phyloP scores from a whole-genome alignment of 2,113 vertebrate genomes.

The Pseudonaja textilis region DNA sequence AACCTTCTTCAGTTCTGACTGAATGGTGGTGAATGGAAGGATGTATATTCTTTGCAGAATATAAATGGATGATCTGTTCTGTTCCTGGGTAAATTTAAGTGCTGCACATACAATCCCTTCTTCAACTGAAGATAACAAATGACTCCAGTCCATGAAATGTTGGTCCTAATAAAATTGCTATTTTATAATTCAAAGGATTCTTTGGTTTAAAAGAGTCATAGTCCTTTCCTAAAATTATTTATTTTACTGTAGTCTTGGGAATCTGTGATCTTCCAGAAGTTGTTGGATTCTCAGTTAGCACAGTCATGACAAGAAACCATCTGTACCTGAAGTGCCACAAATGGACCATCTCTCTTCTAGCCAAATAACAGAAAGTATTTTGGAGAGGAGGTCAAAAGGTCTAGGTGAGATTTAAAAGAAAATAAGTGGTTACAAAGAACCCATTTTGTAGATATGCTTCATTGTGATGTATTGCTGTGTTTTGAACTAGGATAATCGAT shows the following conservation, averaged over 20 bases:
- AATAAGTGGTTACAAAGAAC: not conserved
- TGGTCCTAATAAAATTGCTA: not conserved
- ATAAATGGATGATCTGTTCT: not conserved
- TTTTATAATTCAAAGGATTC: not conserved
- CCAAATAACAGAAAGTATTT: not conserved
- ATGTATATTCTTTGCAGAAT: not conserved
- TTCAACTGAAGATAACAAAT: not conserved
- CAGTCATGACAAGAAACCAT: not conserved
- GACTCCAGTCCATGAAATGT: not conserved
- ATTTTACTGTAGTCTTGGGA: not conserved
- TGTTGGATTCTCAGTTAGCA: not conserved
- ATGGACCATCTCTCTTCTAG: not conserved
- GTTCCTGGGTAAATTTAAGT: not conserved
- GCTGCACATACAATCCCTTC: not conserved
- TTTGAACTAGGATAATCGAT: not conserved
- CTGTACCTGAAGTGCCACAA: not conserved
- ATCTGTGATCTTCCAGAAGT: not conserved
- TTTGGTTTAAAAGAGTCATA: not conserved
- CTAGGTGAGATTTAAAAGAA: not conserved
- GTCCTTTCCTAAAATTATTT: not conserved
- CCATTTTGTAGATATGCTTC: not conserved
- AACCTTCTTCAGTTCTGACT: not conserved
- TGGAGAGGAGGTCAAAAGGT: not conserved
- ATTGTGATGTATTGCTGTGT: not conserved
- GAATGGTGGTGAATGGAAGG: not conserved